These are phyloP conservation scores for Hemibagrus wyckioides DNA, from an alignment of 2,113 vertebrate genomes.

Conservation along the genomic window DNA sequence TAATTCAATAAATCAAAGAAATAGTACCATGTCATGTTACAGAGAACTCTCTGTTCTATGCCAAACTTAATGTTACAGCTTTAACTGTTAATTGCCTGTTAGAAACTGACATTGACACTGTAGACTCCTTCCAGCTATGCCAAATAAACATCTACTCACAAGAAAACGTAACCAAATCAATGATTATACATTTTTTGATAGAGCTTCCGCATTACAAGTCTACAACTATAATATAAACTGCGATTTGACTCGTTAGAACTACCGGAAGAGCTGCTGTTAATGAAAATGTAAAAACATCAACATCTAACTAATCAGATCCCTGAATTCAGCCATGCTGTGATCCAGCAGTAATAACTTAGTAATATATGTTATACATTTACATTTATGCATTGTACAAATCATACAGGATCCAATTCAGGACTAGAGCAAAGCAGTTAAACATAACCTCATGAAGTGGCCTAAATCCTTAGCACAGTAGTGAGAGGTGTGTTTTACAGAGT, in stretches of 20 bases:
- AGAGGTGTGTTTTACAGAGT: not conserved
- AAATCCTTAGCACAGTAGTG: not conserved
- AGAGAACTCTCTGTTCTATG: too few species aligned
- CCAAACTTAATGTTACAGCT: too few species aligned
- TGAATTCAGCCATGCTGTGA: not conserved
- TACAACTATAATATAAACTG: not conserved
- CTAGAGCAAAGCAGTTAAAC: not conserved
- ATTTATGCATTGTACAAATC: not conserved
- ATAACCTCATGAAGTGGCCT: not conserved
- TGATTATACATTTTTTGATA: too few species aligned
- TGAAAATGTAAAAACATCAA: not conserved
- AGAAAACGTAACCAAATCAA: too few species aligned
- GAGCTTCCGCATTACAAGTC: too few species aligned
- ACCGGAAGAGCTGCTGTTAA: not conserved
- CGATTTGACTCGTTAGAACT: not conserved
- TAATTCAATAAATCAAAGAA: not conserved
- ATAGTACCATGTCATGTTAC: not conserved
- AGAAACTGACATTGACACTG: not conserved
- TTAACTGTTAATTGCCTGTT: not conserved
- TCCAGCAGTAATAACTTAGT: not conserved
- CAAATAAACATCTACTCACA: not conserved
- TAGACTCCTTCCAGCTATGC: not conserved
- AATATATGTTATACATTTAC: not conserved
- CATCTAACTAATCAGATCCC: not conserved
- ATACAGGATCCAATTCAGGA: not conserved